Conservation (phyloP, 2,888 invertebrate species). For the Macrosiphum euphorbiae region DNA sequence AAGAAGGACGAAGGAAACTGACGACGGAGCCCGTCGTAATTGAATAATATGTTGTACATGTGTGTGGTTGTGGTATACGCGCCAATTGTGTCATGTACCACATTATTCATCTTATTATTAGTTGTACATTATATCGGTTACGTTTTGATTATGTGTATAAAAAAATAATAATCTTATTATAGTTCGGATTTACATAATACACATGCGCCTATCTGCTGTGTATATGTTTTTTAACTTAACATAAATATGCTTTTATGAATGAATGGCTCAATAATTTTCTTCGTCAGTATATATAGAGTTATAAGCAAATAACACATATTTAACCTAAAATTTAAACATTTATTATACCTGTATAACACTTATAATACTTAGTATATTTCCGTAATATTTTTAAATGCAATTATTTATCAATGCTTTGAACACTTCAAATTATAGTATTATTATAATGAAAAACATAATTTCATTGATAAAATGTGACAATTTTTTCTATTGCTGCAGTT, state of each 20-base stretch:
- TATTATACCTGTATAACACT: not conserved
- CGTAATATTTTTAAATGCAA: not conserved
- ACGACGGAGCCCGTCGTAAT: conserved; percentile 20
- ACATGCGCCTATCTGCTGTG: not conserved
- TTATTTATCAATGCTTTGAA: not conserved
- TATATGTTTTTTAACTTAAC: conserved; percentile 6
- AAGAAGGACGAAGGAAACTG: not conserved
- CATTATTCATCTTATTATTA: not conserved
- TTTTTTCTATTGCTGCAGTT: not conserved
- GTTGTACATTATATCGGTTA: not conserved
- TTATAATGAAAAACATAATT: not conserved
- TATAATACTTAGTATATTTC: not conserved
- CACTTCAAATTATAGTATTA: not conserved
- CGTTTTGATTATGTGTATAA: not conserved
- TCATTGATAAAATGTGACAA: not conserved
- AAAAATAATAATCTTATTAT: not conserved
- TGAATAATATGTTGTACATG: conserved; percentile 32
- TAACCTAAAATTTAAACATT: not conserved
- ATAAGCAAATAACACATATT: not conserved
- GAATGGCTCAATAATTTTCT: not conserved
- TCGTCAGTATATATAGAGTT: not conserved
- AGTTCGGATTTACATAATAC: not conserved
- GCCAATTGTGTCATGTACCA: not conserved
- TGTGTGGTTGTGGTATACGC: conserved; percentile 13
- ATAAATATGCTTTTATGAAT: conserved; percentile 35